Evolutionary conservation across 2,888 invertebrate species (phyloP).

Genomic region (Drosophila nr. medialis): DNA sequence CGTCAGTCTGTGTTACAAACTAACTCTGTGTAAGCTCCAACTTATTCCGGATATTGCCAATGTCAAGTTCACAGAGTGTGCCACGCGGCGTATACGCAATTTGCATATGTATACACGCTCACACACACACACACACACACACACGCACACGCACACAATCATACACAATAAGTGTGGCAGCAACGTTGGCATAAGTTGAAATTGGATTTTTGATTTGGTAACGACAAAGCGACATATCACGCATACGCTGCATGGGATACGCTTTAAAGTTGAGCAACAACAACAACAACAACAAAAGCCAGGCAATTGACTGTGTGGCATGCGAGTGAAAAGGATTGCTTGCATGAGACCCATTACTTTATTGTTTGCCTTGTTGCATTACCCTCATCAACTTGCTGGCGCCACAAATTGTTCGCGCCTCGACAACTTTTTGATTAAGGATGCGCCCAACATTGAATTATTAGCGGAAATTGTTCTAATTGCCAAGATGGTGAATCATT

Average conservation of each 20-base stretch:
- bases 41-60: conserved; percentile 30
- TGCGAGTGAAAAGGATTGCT: conserved; percentile 21
- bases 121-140: conserved; percentile 2
- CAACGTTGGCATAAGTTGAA: conserved; percentile 31
- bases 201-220: conserved; percentile 53
- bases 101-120: conserved; percentile 37
- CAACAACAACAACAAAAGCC: background rate
- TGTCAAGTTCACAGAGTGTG: conserved; percentile 27
- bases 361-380: background rate
- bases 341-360: conserved; percentile 10
- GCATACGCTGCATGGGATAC: conserved; percentile 42
- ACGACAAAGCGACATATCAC: conserved; percentile 36
- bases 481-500: background rate
- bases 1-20: conserved; percentile 39
- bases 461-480: background rate
- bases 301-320: background rate
- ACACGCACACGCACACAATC: background rate
- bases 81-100: conserved; percentile 40
- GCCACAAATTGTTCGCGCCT: background rate
- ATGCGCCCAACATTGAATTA: background rate
- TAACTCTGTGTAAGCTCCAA: conserved; percentile 13
- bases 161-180: background rate
- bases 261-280: conserved; percentile 24
- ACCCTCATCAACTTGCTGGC: background rate
- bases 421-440: conserved; percentile 6